These are phyloP conservation scores for Micrasema longulum DNA, from an alignment of 1,140 invertebrate species.

Conservation along the genomic window DNA sequence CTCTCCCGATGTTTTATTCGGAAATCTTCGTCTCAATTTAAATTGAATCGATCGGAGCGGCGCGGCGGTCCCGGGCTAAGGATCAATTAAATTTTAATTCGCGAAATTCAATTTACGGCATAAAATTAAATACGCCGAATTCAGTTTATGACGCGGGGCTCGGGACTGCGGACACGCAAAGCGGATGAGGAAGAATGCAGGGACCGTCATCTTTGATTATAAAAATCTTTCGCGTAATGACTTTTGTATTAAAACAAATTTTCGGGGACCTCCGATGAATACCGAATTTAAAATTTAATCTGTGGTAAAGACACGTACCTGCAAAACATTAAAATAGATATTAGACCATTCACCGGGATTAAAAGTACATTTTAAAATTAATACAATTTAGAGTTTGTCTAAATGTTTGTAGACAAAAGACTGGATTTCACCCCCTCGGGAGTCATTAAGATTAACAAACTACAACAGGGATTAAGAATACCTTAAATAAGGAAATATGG, in stretches of 20 bases:
- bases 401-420: too few species aligned
- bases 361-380: too few species aligned
- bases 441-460: too few species aligned
- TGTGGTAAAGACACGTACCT: too few species aligned
- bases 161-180: not conserved
- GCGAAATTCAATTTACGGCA: conserved; percentile 30
- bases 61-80: not conserved
- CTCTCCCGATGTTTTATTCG: conserved; percentile 22
- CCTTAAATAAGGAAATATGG: too few species aligned
- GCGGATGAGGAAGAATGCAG: conserved; percentile 17
- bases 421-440: too few species aligned
- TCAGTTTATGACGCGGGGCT: conserved; percentile 23
- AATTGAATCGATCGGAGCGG: conserved; percentile 29
- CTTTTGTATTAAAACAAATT: not conserved
- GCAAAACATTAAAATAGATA: too few species aligned
- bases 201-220: conserved; percentile 11
- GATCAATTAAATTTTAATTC: conserved; percentile 35
- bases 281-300: too few species aligned
- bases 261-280: too few species aligned
- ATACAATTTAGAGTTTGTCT: too few species aligned
- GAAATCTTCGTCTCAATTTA: conserved; percentile 22
- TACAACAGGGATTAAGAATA: too few species aligned
- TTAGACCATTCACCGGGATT: too few species aligned
- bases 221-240: not conserved
- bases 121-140: conserved; percentile 31